Evolutionary conservation across 2,888 invertebrate species (phyloP), one percentile per base, ranked within the genome.

Genomic region (Rosalia funebris): DNA sequence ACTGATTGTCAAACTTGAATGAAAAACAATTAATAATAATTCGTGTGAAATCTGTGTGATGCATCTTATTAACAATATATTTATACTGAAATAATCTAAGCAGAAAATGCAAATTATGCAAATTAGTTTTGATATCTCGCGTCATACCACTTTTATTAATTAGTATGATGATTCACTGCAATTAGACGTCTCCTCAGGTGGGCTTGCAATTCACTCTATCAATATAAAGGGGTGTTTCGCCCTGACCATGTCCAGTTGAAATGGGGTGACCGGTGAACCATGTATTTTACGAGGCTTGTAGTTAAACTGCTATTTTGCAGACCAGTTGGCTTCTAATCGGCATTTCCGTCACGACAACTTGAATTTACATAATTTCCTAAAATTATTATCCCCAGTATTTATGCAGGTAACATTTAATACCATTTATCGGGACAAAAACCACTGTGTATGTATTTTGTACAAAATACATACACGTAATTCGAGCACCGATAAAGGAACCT

Each of bases 241-340:
- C 47, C 47, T 54, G 52, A 54, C 57, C 61, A 48, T 69, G 66
- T 65, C 68, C 70, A 66, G 63, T 53, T 34, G 25, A 45, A 60
- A 60, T 60, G 60, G 75, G 74, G 74, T 71, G 74, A 48, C 60
- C 71, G 60, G 16, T 64, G 62, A 63, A 64, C 60, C 73, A 70
- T 73, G 60, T 57, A 58, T 59, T 59, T 63, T 66, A 57, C 62
- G 19, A 62, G 42, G 62, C 60, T 62, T 57, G 62, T 71, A 66
- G 69, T 64, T 70, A 65, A 72, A 63, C 65, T 57, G 62, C 62
- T 62, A 68, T 66, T 72, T 72, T 71, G 62, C 64, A 69, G 69
- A 64, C 64, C 62, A 62, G 64, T 72, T 71, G 63, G 65, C 65
- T 66, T 59, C 54, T 65, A 70, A 63, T 64, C 48, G 57, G 32